Base-by-base conservation (phyloP, 2,888 invertebrate species). In the Himalopsyche kuldschensis region DNA sequence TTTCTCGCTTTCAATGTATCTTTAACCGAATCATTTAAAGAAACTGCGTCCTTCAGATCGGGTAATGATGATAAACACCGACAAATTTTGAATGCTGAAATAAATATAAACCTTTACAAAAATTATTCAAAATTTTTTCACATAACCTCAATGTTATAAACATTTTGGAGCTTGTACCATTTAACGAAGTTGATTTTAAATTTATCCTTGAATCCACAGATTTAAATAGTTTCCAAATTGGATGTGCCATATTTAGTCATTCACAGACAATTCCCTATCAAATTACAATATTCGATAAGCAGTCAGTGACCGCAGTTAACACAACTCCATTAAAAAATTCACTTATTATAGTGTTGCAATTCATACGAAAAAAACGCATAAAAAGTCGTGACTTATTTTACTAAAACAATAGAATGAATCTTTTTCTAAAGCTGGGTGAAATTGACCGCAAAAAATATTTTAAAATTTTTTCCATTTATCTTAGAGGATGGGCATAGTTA, bases 111-210 rank as follows among this genome's bases (percentile, higher is more conserved):
- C 41, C 35, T 76, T 41, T 82, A 35, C 27, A 31, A 75, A 32
- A 48, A 80, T 76, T 41, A 76, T 69, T 47, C 46, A 20, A 24
- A 81, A 63, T 10, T 2, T 41, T 32, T n/a, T 11, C 32, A 84
- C 76, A 82, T 84, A 84, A 84, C 84, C 84, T 84, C 82, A 78
- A 82, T 76, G 27, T 55, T 35, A 55, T 77, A n/a, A 77, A 77
- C 2, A 35, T 4, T n/a, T 8, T 41, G 15, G 15, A 77, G 6
- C 17, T 32, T 15, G 5, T 32, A 77, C 77, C 77, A 20, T 32
- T 41, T 77, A 79, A 6, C 10, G 47, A n/a, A 30, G 11, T 27
- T 15, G 48, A 15, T 47, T 48, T 79, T 20, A 48, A 30, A 30
- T 48, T 27, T 10, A 24, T 17, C 27, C 35, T 77, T 24, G 32